Evolutionary conservation across 2,113 vertebrate species (phyloP), one percentile per base, ranked within the genome.

Genomic region (Ardeotis arabs): DNA sequence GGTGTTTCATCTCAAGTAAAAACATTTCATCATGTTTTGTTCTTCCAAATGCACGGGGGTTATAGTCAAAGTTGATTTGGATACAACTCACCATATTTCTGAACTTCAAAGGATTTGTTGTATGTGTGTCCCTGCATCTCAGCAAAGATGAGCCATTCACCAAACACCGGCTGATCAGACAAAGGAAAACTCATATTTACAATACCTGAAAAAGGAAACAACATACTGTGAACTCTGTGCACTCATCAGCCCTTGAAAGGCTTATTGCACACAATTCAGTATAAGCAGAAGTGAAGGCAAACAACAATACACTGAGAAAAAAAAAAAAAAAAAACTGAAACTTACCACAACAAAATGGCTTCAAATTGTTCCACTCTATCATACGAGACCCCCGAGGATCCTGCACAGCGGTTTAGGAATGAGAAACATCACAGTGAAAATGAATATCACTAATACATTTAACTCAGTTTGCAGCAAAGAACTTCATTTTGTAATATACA

Each of bases 81-180:
- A 25, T 18, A 47, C 17, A 52, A 95, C 99, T 99, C 95, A 99
- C 99, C 99, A 6, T 99, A 99, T 97, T 99, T 99, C 96, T 99
- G 99, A 50, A 99, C 99, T 93, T 99, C 98, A 93, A 99, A 99
- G 8, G 99, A 99, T 93, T 98, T 99, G 98, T 99, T 99, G 97
- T 99, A 99, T 2, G 98, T 97, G 94, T 99, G 98, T 20, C 99
- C 98, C 95, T 99, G 99, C 97, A 98, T 98, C 84, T 99, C 98
- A 23, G 98, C 98, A 92, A 99, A 99, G 95, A 99, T 90, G 56
- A 99, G 95, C 99, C 99, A 99, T 44, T 99, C 98, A 37, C 99
- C 99, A 82, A 99, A 98, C 89, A 99, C 98, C 0, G 99, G 99
- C 97, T 99, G 99, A 90, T 99, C 99, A 12, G 99, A 99, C 84